phyloP scores from a whole-genome alignment of 2,113 vertebrate genomes.

The Cricetomys ansorgei region DNA sequence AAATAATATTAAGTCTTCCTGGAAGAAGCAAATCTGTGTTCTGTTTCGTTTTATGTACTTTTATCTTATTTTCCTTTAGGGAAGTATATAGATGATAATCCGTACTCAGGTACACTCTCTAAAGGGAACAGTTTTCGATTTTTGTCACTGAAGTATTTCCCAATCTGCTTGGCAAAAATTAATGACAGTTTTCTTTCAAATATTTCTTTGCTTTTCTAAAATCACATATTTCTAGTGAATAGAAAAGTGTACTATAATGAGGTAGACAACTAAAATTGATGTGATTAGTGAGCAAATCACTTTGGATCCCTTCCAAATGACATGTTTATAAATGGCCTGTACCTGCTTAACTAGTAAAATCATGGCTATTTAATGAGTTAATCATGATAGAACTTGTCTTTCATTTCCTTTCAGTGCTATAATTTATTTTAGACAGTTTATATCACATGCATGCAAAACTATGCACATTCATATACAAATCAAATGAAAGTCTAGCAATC shows the following conservation, averaged over 20 bases:
- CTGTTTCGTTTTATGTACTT: constrained; percentile 37
- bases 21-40: constrained; percentile 51
- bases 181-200: neutral
- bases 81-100: constrained; percentile 32
- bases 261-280: neutral
- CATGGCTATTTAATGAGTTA: neutral
- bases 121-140: constrained; percentile 4
- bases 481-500: constrained; percentile 36
- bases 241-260: neutral
- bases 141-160: constrained; percentile 45
- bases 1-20: constrained; percentile 59
- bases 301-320: neutral
- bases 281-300: constrained; percentile 12
- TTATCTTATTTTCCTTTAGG: constrained; percentile 53
- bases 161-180: neutral
- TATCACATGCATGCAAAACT: neutral
- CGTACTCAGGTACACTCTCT: neutral
- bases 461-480: neutral
- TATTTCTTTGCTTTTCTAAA: neutral
- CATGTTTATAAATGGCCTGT: neutral
- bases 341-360: neutral
- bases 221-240: neutral
- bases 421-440: constrained; percentile 13
- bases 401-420: neutral
- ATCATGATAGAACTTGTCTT: neutral